Base-by-base conservation (phyloP, 2,797 vertebrate genomes). In the Pachyuromys duprasi region DNA sequence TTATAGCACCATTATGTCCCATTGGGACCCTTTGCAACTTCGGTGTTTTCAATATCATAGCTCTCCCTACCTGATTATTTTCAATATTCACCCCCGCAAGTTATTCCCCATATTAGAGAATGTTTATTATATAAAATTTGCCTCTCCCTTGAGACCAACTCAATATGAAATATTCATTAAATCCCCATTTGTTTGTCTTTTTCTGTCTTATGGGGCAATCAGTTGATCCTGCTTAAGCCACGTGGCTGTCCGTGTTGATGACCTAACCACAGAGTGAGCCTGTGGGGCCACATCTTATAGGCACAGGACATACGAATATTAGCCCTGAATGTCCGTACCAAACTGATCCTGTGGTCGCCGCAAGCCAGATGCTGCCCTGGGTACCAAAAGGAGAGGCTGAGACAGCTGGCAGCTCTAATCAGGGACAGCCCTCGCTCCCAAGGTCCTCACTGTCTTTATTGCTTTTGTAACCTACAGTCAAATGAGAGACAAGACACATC, bases 381-480 rank as follows among this genome's bases (percentile, higher is more conserved):
- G 45, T 49, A 79, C 91, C 89, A 65, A 45, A 90, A 96, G 89
- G 91, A 13, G 3, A 94, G 74, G n/a, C 74, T 76, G 65, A 42
- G 67, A 86, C 87, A 94, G 96, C 94, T 93, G 89, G 80, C 78
- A 42, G 1, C 67, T 88, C 70, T 70, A 36, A 86, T 57, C 24
- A 76, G 82, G 86, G 76, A 39, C 86, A 70, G 63, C 17, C 55
- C 75, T 69, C 33, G 8, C 36, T 96, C 95, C 87, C 94, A 65
- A 22, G 89, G 62, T 69, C 28, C 57, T 91, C 72, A 2, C 67
- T 69, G 28, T 75, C 89, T 72, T 55, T 75, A 81, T 69, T 89
- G 53, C 81, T 93, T 94, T 76, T 75, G 80, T 28, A 36, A 89
- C 88, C 45, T 87, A 74, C 93, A 95, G 88, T 93, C 97, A 90